Conservation (phyloP, 2,113 vertebrate species). For the Cyprinodon tularosa region DNA sequence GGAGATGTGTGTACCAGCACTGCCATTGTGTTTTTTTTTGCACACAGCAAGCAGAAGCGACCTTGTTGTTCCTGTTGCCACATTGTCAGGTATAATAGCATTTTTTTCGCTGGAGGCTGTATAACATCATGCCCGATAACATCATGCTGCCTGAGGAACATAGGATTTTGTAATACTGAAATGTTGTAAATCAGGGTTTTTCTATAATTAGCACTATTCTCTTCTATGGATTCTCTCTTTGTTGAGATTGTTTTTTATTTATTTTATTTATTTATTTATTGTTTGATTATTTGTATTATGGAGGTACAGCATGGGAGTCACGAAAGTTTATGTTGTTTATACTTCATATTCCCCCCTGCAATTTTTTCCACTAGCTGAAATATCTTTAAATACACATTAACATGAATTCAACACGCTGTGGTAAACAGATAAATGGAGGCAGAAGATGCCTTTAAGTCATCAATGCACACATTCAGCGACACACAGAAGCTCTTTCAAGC, state of each 20-base stretch:
- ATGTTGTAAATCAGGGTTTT: background rate
- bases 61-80: conserved; percentile 41
- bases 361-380: too few species aligned
- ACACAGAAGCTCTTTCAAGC: too few species aligned
- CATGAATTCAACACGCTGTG: too few species aligned
- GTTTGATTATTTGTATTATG: too few species aligned
- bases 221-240: background rate
- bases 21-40: conserved; percentile 8
- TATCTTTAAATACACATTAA: too few species aligned
- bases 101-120: conserved; percentile 19
- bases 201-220: background rate
- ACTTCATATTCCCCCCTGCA: too few species aligned
- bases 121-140: conserved; percentile 7
- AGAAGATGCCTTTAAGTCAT: too few species aligned
- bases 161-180: background rate
- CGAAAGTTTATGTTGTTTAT: too few species aligned
- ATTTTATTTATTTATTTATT: too few species aligned
- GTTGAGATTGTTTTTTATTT: background rate
- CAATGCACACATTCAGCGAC: too few species aligned
- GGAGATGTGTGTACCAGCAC: conserved; percentile 25
- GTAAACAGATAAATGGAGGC: too few species aligned
- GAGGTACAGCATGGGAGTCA: too few species aligned
- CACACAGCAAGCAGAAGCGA: conserved; percentile 19
- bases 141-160: background rate
- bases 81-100: conserved; percentile 5